Percentiles rank a stretch among this genome's conserved stretches.
These are phyloP conservation scores for Darwinula stevensoni DNA, from an alignment of 2,888 invertebrate species.

Conservation along the genomic window DNA sequence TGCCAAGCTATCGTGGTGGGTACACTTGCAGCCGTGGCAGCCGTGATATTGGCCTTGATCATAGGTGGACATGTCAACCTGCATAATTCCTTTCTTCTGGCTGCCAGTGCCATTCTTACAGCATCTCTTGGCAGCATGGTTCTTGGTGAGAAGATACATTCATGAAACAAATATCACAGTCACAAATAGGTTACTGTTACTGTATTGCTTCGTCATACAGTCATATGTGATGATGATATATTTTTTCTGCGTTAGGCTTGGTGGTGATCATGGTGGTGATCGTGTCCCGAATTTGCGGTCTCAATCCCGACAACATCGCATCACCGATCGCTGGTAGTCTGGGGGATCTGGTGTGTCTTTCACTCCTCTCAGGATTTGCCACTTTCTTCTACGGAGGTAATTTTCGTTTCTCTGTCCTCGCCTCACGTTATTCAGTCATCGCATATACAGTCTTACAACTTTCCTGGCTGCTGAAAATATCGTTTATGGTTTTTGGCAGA, in stretches of 20 bases:
- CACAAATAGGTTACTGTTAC: no score
- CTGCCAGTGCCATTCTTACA: constrained; percentile 54
- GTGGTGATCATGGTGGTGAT: constrained; percentile 9
- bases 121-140: constrained; percentile 55
- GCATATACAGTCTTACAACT: no score
- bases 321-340: constrained; percentile 16
- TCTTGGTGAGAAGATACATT: constrained; percentile 12
- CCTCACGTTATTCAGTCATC: no score
- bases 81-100: constrained; percentile 29
- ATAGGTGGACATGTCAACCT: constrained; percentile 15
- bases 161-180: no score
- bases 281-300: constrained; percentile 9
- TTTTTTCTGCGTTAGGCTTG: no score
- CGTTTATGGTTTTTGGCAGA: no score
- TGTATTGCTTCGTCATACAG: no score
- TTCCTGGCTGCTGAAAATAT: no score
- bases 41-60: not conserved
- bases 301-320: constrained; percentile 10
- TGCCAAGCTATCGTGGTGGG: constrained; percentile 5
- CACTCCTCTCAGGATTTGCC: constrained; percentile 18
- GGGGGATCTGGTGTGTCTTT: constrained; percentile 22
- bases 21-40: constrained; percentile 4
- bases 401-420: no score
- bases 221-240: no score
- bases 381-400: no score